phyloP scores from a whole-genome alignment of 2,113 vertebrate genomes.

The Equus przewalskii region DNA sequence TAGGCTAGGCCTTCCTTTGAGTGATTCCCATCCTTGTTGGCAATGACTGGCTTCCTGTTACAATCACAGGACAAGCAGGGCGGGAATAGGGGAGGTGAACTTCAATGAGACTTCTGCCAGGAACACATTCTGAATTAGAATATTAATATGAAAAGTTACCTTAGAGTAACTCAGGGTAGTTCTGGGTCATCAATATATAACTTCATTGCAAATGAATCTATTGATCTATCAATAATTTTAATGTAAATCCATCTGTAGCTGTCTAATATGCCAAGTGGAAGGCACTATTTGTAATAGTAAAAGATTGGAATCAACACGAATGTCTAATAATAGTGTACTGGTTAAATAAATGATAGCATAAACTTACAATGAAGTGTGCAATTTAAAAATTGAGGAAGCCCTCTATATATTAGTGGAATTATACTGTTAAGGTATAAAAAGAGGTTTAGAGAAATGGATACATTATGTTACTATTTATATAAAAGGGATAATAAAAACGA shows the following conservation, averaged over 20 bases:
- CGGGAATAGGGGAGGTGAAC: not conserved
- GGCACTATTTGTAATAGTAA: not conserved
- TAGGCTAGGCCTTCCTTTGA: not conserved
- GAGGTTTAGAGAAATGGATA: not conserved
- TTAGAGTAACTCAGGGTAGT: not conserved
- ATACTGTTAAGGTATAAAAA: not conserved
- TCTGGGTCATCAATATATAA: not conserved
- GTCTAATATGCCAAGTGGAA: not conserved
- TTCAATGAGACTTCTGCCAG: not conserved
- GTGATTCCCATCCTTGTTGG: not conserved
- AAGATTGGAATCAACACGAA: conserved; percentile 10
- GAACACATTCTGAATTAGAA: not conserved
- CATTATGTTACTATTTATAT: not conserved
- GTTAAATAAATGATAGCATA: not conserved
- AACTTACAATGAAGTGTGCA: not conserved
- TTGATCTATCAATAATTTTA: not conserved
- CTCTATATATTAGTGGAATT: not conserved
- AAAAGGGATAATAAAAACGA: not conserved
- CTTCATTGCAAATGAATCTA: not conserved
- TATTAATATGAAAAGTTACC: not conserved
- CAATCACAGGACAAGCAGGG: not conserved
- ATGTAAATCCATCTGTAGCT: not conserved
- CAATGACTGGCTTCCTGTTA: not conserved
- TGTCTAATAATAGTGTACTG: not conserved
- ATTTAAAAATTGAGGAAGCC: not conserved